Evolutionary conservation across 2,888 invertebrate genomes (phyloP), one percentile per base, ranked within the genome.

Genomic region (Oasisia sp.): DNA sequence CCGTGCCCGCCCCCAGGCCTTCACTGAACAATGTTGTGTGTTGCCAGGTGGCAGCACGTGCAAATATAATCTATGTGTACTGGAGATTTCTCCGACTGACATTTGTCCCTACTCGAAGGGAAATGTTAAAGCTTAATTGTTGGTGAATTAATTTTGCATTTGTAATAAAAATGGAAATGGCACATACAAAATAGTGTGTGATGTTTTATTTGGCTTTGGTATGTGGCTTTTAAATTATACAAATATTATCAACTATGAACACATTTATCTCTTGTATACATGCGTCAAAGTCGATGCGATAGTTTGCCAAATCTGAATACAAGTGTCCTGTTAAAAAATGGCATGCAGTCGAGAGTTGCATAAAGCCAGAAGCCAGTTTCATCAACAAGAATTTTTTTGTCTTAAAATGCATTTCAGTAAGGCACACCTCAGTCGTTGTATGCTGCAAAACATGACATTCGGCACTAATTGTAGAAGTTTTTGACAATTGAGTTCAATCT

Each of bases 91-190:
- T 74, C 74, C 74, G 27, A 74, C 74, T 27, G n/a, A 74, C 74
- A 74, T 74, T 74, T 27, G 74, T 19, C 74, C 74, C n/a, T 7
- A 27, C n/a, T 74, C 27, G 7, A 74, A n/a, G 74, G 74, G 74
- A 74, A 74, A 74, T 74, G 74, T 74, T 27, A 74, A 74, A 74
- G 74, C 74, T 74, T 74, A 74, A 74, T 74, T 74, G 74, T 74
- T 74, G 74, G 74, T 74, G 74, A 74, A 74, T 74, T 74, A 74
- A 74, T 74, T 74, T 74, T 74, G 74, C 74, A 74, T 74, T 74
- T 74, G 74, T 74, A 74, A 74, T 74, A 74, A 74, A 74, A 74
- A n/a, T 27, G n/a, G 74, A 74, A 74, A 74, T 74, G 74, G 74
- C 74, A 74, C 74, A 74, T 74, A 74, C 74, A 7, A 74, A 74